Evolutionary conservation across 1,140 invertebrate species (phyloP), one percentile per base, ranked within the genome.

Genomic region (Portunus trituberculatus): DNA sequence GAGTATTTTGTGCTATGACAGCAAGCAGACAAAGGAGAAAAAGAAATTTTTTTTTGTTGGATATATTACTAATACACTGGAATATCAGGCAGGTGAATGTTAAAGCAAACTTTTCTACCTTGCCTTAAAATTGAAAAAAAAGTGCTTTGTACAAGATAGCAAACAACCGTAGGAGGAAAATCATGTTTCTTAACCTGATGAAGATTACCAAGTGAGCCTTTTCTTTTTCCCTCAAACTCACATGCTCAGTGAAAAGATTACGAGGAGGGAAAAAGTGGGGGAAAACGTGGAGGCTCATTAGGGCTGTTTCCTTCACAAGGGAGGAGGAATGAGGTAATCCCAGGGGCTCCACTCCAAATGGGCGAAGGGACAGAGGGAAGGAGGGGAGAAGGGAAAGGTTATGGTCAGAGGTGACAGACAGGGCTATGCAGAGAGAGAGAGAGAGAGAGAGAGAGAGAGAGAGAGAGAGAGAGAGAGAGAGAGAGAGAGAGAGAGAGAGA

Each of bases 181-280:
- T 76, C 67, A n/a, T 76, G 67, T 76, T 76, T 76, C n/a, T 76
- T 76, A n/a, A n/a, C 67, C 67, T 25, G 67, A n/a, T 25, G 67
- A 76, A 76, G 67, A 76, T n/a, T 76, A 76, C 16, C 12, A 8
- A n/a, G 67, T 7, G 67, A 76, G 67, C 25, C 67, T n/a, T 76
- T 76, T 76, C 67, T n/a, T 20, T 76, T n/a, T n/a, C 67, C 67
- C 67, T 76, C 67, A 76, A 76, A 76, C 67, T n/a, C 67, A 76
- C 67, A 76, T 25, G 86, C 16, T 32, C 45, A 12, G 10, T 32
- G 86, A 46, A 32, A 87, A 39, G 31, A 87, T 46, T 46, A 39
- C 31, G 86, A 87, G 28, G 86, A 87, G 45, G 83, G 86, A 39
- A 46, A 87, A 87, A 46, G 86, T 25, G 86, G 86, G 39, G 86